These are phyloP conservation scores for Drosophila suboccidentalis DNA, from an alignment of 2,888 invertebrate genomes.

Conservation along the genomic window DNA sequence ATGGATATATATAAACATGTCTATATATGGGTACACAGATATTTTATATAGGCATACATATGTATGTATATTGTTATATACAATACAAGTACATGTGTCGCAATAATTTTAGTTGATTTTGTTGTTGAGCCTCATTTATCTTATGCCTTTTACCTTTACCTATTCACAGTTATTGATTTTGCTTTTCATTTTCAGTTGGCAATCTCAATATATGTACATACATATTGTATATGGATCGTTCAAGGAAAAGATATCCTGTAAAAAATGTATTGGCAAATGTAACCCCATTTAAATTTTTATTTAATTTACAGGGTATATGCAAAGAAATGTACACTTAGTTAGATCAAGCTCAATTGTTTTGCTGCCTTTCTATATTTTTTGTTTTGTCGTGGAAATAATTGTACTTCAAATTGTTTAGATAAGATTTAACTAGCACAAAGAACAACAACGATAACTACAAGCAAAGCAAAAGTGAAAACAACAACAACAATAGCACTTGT, in stretches of 20 bases:
- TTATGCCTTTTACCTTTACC: constrained; percentile 1
- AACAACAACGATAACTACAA: neutral
- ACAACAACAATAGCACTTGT: neutral
- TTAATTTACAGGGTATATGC: constrained; percentile 4
- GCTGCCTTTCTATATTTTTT: constrained; percentile 11
- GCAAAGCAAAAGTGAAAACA: neutral
- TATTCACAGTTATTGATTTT: constrained; percentile 42
- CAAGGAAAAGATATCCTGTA: neutral
- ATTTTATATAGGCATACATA: neutral
- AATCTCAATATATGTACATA: constrained; percentile 13
- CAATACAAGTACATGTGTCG: constrained; percentile 4
- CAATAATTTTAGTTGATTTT: too few species aligned
- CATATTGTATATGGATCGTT: neutral
- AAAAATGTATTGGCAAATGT: neutral
- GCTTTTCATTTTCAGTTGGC: constrained; percentile 24
- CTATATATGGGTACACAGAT: constrained; percentile 5
- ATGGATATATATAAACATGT: constrained; percentile 12
- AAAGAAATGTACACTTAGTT: too few species aligned
- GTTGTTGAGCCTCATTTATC: constrained; percentile 7
- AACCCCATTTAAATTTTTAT: neutral
- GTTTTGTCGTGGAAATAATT: constrained; percentile 29
- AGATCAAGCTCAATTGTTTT: neutral
- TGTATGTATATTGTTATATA: neutral
- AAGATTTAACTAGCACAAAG: constrained; percentile 57
- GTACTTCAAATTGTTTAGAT: constrained; percentile 53